phyloP scores from a whole-genome alignment of 2,888 invertebrate species.

The Pinctada fucata region DNA sequence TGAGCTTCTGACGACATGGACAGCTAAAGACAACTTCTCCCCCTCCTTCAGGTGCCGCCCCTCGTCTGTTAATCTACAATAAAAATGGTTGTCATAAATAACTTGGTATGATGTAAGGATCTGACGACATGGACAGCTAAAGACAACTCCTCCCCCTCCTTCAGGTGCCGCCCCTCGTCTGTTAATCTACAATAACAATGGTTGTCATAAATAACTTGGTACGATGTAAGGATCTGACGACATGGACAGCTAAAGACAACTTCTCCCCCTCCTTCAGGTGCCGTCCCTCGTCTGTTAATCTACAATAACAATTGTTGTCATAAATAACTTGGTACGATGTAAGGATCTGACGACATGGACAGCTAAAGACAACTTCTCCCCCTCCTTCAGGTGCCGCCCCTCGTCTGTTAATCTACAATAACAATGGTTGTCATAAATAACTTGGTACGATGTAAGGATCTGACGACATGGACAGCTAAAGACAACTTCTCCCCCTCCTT shows the following conservation, averaged over 20 bases:
- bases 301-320: conserved; percentile 25
- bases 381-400: conserved; percentile 94
- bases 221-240: too few species aligned
- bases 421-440: too few species aligned
- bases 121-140: conserved; percentile 91
- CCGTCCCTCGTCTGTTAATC: conserved; percentile 81
- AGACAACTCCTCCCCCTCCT: conserved; percentile 94
- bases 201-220: too few species aligned
- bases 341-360: conserved; percentile 86
- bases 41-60: conserved; percentile 92
- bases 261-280: conserved; percentile 95
- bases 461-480: conserved; percentile 93
- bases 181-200: conserved; percentile 55
- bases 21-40: conserved; percentile 94
- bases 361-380: conserved; percentile 92
- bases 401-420: conserved; percentile 68
- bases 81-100: too few species aligned
- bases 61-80: conserved; percentile 77
- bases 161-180: conserved; percentile 87
- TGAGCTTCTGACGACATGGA: conserved; percentile 88
- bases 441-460: conserved; percentile 60
- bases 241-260: conserved; percentile 93
- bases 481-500: conserved; percentile 94
- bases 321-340: too few species aligned
- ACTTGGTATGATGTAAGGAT: too few species aligned